phyloP scores from a whole-genome alignment of 2,888 invertebrate species.

The Candidula unifasciata region DNA sequence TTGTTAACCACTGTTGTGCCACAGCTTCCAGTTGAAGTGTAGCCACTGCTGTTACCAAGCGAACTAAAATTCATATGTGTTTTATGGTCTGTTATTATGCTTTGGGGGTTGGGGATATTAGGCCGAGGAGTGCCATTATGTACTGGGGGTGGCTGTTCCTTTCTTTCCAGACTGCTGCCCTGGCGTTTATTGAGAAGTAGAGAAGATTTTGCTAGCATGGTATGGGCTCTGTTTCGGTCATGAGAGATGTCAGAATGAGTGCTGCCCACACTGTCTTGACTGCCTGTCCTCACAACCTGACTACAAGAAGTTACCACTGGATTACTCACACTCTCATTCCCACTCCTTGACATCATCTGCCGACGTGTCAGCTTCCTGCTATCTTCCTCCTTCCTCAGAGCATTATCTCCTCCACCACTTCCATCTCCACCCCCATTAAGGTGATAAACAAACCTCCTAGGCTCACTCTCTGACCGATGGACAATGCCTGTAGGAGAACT shows the following conservation, averaged over 20 bases:
- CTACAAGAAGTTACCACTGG: conserved; percentile 62
- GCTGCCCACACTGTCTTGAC: conserved; percentile 89
- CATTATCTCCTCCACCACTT: conserved; percentile 12
- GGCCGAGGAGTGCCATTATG: background rate
- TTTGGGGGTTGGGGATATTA: background rate
- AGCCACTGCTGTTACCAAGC: background rate
- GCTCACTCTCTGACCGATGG: conserved; percentile 47
- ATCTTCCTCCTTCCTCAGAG: conserved; percentile 26
- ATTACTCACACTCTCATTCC: conserved; percentile 17
- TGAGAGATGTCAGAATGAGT: conserved; percentile 76
- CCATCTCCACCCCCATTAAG: conserved; percentile 11
- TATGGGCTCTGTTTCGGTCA: conserved; percentile 68
- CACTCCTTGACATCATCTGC: conserved; percentile 47
- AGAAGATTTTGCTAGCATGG: conserved; percentile 63
- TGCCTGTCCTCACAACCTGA: conserved; percentile 85
- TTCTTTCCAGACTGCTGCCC: conserved; percentile 68
- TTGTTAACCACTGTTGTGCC: conserved; percentile 27
- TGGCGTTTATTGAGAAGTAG: conserved; percentile 64
- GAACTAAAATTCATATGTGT: background rate
- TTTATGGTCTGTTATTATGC: background rate
- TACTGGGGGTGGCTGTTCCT: conserved; percentile 54
- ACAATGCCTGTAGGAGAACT: conserved; percentile 69
- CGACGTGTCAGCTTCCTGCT: conserved; percentile 45
- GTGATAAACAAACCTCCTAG: conserved; percentile 49
- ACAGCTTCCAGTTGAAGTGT: background rate